These are phyloP conservation scores for Amiota minor DNA, from an alignment of 2,888 invertebrate species.

Conservation along the genomic window DNA sequence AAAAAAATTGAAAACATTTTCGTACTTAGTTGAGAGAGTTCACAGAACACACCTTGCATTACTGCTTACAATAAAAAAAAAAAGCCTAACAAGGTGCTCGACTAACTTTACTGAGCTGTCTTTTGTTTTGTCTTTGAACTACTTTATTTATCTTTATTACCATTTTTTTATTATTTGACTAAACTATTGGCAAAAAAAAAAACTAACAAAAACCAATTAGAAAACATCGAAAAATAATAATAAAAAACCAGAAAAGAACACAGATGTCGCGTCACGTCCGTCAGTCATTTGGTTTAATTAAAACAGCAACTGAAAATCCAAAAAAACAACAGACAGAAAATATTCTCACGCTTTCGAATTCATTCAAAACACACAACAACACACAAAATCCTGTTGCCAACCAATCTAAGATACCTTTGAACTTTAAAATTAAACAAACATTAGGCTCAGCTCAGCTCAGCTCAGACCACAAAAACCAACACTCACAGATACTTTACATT, in stretches of 20 bases:
- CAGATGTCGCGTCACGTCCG: neutral
- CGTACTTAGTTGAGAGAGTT: no score
- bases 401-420: constrained; percentile 13
- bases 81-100: no score
- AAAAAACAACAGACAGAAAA: neutral
- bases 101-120: no score
- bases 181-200: neutral
- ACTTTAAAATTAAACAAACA: constrained; percentile 8
- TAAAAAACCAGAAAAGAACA: neutral
- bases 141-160: neutral
- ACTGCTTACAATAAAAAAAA: neutral
- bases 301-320: constrained; percentile 1
- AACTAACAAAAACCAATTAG: constrained; percentile 9
- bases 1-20: no score
- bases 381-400: constrained; percentile 15
- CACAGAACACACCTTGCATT: neutral
- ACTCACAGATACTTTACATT: no score
- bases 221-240: neutral
- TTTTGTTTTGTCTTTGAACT: neutral
- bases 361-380: neutral
- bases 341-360: constrained; percentile 25
- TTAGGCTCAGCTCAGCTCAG: constrained; percentile 8
- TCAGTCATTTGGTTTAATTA: constrained; percentile 5
- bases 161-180: neutral
- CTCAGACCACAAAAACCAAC: neutral